Evolutionary conservation across 2,888 invertebrate species (phyloP).

Genomic region (Drosophila quinaria): DNA sequence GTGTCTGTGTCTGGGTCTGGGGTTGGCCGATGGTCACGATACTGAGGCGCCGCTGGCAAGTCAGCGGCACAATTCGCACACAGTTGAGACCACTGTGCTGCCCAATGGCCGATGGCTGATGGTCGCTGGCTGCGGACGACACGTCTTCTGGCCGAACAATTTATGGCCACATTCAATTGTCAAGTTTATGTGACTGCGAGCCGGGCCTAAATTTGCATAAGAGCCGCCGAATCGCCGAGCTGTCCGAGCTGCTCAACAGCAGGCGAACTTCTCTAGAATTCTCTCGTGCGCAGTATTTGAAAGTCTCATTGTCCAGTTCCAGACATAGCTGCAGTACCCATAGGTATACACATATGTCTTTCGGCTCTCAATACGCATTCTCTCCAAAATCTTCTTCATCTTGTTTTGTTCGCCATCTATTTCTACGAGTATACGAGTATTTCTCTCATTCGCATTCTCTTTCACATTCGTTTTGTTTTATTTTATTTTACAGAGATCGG

Average conservation of each 20-base stretch:
- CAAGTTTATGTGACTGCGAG: conserved; percentile 77
- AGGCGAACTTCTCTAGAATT: conserved; percentile 64
- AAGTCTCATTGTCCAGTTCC: conserved; percentile 54
- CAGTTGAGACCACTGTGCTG: conserved; percentile 58
- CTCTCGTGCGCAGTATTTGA: conserved; percentile 62
- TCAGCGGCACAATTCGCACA: conserved; percentile 70
- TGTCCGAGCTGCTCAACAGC: conserved; percentile 37
- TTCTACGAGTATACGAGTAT: conserved; percentile 7
- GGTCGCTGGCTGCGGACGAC: conserved; percentile 37
- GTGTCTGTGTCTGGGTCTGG: conserved; percentile 1
- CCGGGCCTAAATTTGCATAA: conserved; percentile 71
- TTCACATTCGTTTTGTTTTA: conserved; percentile 12
- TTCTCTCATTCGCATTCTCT: conserved; percentile 3
- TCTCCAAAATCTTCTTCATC: conserved; percentile 13
- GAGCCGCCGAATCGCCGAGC: conserved; percentile 66
- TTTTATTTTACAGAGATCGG: conserved; percentile 55
- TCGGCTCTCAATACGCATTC: conserved; percentile 20
- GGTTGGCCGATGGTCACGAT: conserved; percentile 61
- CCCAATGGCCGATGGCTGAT: conserved; percentile 10
- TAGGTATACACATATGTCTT: conserved; percentile 1
- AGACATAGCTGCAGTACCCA: conserved; percentile 1
- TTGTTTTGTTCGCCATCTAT: conserved; percentile 8
- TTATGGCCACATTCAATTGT: conserved; percentile 85
- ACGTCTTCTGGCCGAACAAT: conserved; percentile 71
- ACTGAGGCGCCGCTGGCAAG: conserved; percentile 72